Evolutionary conservation across 2,113 vertebrate genomes (phyloP).

Genomic region (Phoenicopterus ruber): DNA sequence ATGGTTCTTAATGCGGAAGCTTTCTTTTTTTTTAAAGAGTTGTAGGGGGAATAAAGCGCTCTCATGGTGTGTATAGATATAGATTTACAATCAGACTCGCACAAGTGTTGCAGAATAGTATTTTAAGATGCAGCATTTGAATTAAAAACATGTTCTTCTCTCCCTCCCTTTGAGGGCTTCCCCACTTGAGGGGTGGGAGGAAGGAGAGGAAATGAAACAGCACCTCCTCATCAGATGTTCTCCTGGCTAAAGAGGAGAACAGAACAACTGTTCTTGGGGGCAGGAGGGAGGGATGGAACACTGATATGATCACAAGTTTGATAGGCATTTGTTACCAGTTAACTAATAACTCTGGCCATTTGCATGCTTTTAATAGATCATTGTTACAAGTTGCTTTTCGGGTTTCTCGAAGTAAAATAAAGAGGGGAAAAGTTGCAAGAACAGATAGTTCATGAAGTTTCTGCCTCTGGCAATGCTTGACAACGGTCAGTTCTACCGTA

Average conservation of each 20-base stretch:
- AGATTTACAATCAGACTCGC: neutral
- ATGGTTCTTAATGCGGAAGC: neutral
- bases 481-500: neutral
- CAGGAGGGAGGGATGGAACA: neutral
- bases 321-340: neutral
- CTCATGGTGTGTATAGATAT: neutral
- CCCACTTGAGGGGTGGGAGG: neutral
- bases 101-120: neutral
- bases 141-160: neutral
- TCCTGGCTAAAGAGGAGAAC: neutral
- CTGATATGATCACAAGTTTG: neutral
- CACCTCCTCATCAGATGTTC: neutral
- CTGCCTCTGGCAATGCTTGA: neutral
- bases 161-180: neutral
- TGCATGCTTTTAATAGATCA: neutral
- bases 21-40: neutral
- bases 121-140: neutral
- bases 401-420: neutral
- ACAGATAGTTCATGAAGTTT: neutral
- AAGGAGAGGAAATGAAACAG: conserved; percentile 32
- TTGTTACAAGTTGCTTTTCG: neutral
- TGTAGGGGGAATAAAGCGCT: neutral
- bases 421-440: neutral
- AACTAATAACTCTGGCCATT: neutral
- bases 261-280: neutral